These are phyloP conservation scores for Macrotis lagotis DNA, from an alignment of 2,113 vertebrate species.

Conservation along the genomic window DNA sequence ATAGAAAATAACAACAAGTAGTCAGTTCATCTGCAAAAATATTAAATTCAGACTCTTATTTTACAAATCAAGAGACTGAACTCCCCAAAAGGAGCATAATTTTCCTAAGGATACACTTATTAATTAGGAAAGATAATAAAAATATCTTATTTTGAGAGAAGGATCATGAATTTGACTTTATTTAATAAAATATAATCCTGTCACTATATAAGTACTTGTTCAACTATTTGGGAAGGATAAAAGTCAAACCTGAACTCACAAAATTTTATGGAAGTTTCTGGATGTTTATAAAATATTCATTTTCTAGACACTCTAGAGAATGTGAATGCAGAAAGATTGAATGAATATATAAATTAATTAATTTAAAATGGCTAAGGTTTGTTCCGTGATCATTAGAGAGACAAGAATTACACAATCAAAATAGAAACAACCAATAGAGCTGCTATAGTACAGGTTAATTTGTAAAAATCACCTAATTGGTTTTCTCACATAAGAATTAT, in stretches of 20 bases:
- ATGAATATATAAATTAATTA: background rate
- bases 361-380: background rate
- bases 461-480: background rate
- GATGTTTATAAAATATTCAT: background rate
- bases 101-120: background rate
- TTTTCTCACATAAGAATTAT: background rate
- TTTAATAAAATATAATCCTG: background rate
- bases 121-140: background rate
- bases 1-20: background rate
- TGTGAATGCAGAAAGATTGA: background rate
- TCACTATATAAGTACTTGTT: background rate
- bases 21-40: background rate
- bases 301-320: background rate
- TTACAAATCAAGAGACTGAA: background rate
- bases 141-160: background rate
- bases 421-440: background rate
- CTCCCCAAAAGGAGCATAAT: background rate
- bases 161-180: background rate
- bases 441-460: background rate
- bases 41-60: background rate
- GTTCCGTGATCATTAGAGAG: background rate
- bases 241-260: background rate
- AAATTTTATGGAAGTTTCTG: background rate
- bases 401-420: background rate
- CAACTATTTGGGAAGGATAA: background rate